Percentiles rank a stretch among this genome's conserved stretches.
These are phyloP conservation scores for Epinephelus lanceolatus DNA, from an alignment of 2,113 vertebrate genomes.

Conservation along the genomic window DNA sequence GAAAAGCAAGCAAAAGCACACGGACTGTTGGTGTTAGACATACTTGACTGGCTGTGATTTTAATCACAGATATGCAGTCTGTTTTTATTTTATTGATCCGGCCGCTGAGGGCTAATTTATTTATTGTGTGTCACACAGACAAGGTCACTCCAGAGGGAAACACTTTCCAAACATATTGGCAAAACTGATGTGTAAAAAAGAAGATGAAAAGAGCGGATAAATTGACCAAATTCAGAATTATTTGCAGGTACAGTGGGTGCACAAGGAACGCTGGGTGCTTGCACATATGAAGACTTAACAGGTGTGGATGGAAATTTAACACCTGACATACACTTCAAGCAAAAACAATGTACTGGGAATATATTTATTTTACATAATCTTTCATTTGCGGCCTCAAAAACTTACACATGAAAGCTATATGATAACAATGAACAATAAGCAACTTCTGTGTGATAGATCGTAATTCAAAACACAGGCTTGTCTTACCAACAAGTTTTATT, in stretches of 20 bases:
- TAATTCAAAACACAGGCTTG: not conserved
- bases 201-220: not conserved
- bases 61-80: slow-evolving; percentile 27
- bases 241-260: slow-evolving; percentile 7
- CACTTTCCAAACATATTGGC: not conserved
- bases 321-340: slow-evolving; percentile 1
- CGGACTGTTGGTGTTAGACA: not conserved
- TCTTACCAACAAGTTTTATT: not conserved
- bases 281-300: slow-evolving; percentile 20
- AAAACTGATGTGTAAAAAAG: not conserved
- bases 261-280: slow-evolving; percentile 6
- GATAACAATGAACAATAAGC: not conserved
- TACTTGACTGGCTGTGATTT: not conserved
- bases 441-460: not conserved
- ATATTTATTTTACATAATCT: not conserved
- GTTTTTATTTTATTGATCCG: slow-evolving; percentile 34
- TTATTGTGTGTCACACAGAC: slow-evolving; percentile 30
- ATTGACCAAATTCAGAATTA: not conserved
- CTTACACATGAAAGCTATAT: not conserved
- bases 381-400: not conserved
- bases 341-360: not conserved
- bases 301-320: slow-evolving; percentile 19
- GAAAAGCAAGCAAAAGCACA: not conserved
- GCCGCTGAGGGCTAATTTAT: slow-evolving; percentile 24
- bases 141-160: slow-evolving; percentile 14